Evolutionary conservation across 2,797 vertebrate species (phyloP).

Genomic region (Hafferia zeledoni): DNA sequence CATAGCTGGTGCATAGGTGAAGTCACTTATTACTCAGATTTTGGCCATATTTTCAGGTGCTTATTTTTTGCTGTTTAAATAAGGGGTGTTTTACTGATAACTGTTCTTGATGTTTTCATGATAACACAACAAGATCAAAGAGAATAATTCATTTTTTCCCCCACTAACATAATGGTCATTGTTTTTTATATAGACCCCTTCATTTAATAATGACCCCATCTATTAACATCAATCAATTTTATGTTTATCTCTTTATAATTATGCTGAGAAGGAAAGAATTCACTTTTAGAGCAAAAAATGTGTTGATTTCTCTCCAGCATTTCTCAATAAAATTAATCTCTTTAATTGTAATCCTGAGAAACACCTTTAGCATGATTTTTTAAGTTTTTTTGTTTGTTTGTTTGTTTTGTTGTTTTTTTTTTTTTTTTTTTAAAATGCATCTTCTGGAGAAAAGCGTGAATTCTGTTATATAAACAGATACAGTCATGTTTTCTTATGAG

Average conservation of each 20-base stretch:
- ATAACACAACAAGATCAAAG: not conserved
- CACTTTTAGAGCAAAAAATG: not conserved
- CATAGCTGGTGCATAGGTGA: not conserved
- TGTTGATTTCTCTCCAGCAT: not conserved
- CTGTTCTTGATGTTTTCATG: not conserved
- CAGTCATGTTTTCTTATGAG: not conserved
- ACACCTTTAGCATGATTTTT: not conserved
- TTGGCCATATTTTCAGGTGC: not conserved
- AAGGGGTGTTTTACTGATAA: not conserved
- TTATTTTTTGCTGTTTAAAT: not conserved
- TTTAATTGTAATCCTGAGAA: not conserved
- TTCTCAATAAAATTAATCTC: not conserved
- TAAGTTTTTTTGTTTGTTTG: accelerated
- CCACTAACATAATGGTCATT: not conserved
- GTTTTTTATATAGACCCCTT: not conserved
- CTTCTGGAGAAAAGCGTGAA: not conserved
- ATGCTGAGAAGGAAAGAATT: not conserved
- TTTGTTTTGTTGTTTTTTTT: too few species aligned
- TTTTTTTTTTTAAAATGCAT: not conserved
- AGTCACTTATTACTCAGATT: not conserved
- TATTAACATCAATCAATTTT: not conserved
- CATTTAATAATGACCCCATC: not conserved
- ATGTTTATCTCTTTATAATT: not conserved
- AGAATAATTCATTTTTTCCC: not conserved
- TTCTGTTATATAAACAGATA: not conserved